These are phyloP conservation scores for Cremastobaeus sp. DNA, from an alignment of 2,888 invertebrate genomes.

Conservation along the genomic window DNA sequence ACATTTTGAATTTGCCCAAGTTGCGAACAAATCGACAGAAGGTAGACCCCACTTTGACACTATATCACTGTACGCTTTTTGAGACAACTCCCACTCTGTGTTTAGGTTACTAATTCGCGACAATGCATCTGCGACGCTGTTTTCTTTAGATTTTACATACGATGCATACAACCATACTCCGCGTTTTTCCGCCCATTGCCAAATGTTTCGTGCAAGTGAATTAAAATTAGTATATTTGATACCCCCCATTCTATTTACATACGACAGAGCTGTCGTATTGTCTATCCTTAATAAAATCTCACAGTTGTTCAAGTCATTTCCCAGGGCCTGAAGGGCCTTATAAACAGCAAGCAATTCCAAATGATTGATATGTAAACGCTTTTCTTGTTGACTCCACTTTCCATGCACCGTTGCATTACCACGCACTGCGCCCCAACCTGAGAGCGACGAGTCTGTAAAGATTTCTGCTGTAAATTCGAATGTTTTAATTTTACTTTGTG, in stretches of 20 bases:
- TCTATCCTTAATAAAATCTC: constrained; percentile 50
- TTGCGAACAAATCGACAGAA: constrained; percentile 48
- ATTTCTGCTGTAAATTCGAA: constrained; percentile 33
- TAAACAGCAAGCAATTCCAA: constrained; percentile 34
- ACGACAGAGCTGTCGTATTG: constrained; percentile 60
- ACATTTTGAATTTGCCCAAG: constrained; percentile 37
- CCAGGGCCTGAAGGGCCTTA: constrained; percentile 42
- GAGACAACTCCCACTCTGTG: constrained; percentile 55
- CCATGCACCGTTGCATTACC: constrained; percentile 31
- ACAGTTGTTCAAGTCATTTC: constrained; percentile 19
- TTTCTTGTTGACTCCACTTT: constrained; percentile 37
- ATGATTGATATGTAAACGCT: constrained; percentile 26
- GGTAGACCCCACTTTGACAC: too few species aligned
- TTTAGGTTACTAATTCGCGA: constrained; percentile 54
- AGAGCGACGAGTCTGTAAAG: constrained; percentile 49
- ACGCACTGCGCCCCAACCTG: constrained; percentile 50
- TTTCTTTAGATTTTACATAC: constrained; percentile 51
- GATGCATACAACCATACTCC: too few species aligned
- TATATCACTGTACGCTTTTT: too few species aligned
- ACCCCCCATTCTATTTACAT: too few species aligned
- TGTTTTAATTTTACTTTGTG: constrained; percentile 27
- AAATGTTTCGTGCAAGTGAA: constrained; percentile 34
- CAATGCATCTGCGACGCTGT: constrained; percentile 41
- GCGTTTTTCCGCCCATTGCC: too few species aligned
- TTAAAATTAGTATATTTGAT: constrained; percentile 58